Conservation (phyloP, 2,797 vertebrate species). For the Labeo calbasu region DNA sequence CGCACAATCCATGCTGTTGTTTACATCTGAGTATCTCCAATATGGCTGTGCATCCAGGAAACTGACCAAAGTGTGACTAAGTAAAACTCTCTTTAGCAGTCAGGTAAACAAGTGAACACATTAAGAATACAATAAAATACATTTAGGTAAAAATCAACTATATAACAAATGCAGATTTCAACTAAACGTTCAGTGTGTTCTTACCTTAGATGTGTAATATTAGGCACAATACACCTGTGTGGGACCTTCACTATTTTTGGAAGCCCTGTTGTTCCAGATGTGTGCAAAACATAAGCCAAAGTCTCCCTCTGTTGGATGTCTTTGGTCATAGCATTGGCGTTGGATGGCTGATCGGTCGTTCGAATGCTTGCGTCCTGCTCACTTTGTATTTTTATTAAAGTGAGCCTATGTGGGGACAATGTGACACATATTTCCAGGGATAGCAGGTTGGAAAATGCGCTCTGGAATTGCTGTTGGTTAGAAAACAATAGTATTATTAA, state of each 20-base stretch:
- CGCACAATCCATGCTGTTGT: no score
- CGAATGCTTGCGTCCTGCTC: background rate
- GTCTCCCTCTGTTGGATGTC: conserved; percentile 64
- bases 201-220: conserved; percentile 89
- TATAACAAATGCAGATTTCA: background rate
- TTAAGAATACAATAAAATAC: background rate
- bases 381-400: conserved; percentile 73
- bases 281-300: conserved; percentile 89
- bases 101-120: background rate
- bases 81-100: no score
- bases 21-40: no score
- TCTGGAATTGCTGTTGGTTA: conserved; percentile 81
- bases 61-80: no score
- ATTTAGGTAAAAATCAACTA: no score
- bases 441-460: conserved; percentile 66
- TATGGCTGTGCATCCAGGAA: no score
- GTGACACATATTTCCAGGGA: conserved; percentile 64
- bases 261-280: conserved; percentile 92
- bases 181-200: background rate
- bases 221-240: conserved; percentile 90
- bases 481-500: conserved; percentile 15
- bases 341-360: background rate
- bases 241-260: conserved; percentile 93
- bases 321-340: conserved; percentile 46
- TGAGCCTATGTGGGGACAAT: conserved; percentile 77